Evolutionary conservation across 2,797 vertebrate genomes (phyloP), one percentile per base, ranked within the genome.

Genomic region (Naso thynnoides): DNA sequence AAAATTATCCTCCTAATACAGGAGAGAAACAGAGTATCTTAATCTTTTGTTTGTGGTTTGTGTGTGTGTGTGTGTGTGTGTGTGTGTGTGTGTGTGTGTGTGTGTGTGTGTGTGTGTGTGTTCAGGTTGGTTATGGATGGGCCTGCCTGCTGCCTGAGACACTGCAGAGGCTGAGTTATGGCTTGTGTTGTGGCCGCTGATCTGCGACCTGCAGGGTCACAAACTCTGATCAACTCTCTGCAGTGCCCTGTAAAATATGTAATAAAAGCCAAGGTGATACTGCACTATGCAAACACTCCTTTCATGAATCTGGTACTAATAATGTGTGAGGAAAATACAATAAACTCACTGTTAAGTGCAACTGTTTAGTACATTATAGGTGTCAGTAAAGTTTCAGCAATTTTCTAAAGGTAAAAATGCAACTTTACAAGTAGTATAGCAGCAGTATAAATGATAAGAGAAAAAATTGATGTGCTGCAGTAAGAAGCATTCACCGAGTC

Each of bases 141-240:
- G 1, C n/a, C 77, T 19, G 62, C 70, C 54, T 45, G 52, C 49
- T 29, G 47, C 73, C 63, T 1, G 38, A 26, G 75, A 76, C 83
- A 19, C 61, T 18, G 14, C 70, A 3, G 21, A 41, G 50, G 61
- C 73, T 82, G 86, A 86, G 72, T 83, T 85, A 86, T 85, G 45
- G 71, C 76, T 82, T 33, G 0, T 65, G 71, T 62, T 79, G 54
- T 42, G 55, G 79, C 73, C 5, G 52, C 69, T 70, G 80, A 82
- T 82, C 71, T 85, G 86, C 23, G 73, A 86, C 72, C 80, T 59
- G 66, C 62, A 13, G 62, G 36, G 60, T 77, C 66, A 57, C 68
- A 1, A 52, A 71, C 41, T 49, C 67, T 31, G 73, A 85, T 83
- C 62, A 66, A 65, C 70, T 49, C 66, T 45, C 60, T 29, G 24